Percentiles rank a stretch among this genome's conserved stretches.
These are phyloP conservation scores for Pongo pygmaeus DNA, from an alignment of 2,113 vertebrate species.

Conservation along the genomic window DNA sequence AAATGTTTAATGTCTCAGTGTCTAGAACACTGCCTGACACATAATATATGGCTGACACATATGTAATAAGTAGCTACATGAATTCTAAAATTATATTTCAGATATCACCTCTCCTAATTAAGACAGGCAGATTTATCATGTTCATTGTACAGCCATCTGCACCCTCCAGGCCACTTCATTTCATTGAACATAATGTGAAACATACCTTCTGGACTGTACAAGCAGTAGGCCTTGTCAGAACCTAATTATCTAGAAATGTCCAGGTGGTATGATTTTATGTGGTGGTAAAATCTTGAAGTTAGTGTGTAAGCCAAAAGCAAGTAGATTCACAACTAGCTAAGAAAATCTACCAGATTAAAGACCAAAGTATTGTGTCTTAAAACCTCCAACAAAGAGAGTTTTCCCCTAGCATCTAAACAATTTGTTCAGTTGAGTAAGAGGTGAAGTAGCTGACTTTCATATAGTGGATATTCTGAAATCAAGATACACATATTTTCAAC, in stretches of 20 bases:
- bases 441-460: background rate
- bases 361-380: background rate
- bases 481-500: background rate
- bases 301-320: background rate
- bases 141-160: background rate
- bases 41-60: background rate
- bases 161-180: background rate
- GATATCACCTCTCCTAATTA: background rate
- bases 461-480: background rate
- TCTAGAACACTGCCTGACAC: background rate
- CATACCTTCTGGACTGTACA: background rate
- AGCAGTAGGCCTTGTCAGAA: background rate
- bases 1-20: background rate
- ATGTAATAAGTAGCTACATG: background rate
- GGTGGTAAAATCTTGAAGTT: background rate
- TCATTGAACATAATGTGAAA: background rate
- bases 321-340: background rate
- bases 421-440: background rate
- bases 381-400: background rate
- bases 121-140: background rate
- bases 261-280: background rate
- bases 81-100: background rate
- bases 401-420: background rate
- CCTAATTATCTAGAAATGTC: background rate
- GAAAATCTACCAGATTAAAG: background rate